Percentiles rank a stretch among this genome's conserved stretches.
phyloP scores from a whole-genome alignment of 2,797 vertebrate genomes.

The Anomalospiza imberbis region DNA sequence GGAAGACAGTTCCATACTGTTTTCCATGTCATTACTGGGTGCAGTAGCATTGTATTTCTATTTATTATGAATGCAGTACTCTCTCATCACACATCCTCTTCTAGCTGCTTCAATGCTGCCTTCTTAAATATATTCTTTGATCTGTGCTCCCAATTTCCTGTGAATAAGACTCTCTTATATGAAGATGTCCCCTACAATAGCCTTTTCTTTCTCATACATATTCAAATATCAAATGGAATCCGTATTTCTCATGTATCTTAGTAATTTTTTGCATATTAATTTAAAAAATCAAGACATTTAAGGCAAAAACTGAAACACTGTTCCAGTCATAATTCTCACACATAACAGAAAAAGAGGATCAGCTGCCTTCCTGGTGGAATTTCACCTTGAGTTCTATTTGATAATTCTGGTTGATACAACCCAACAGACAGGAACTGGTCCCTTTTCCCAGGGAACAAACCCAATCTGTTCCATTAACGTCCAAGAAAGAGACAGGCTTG shows the following conservation, averaged over 20 bases:
- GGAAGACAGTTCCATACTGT: not conserved
- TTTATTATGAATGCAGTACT: not conserved
- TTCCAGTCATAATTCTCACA: not conserved
- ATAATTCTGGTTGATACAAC: not conserved
- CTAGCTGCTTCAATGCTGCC: not conserved
- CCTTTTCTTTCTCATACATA: not conserved
- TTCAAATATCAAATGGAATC: constrained; percentile 24
- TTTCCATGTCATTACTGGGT: not conserved
- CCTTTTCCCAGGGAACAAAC: not conserved
- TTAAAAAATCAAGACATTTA: not conserved
- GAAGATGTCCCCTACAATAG: not conserved
- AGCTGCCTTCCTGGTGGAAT: not conserved
- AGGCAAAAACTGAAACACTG: not conserved
- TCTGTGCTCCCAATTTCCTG: constrained; percentile 44
- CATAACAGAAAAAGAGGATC: not conserved
- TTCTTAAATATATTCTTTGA: constrained; percentile 25
- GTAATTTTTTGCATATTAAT: not conserved
- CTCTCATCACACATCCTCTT: not conserved
- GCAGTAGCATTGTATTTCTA: not conserved
- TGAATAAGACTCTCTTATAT: not conserved
- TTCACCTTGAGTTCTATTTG: not conserved
- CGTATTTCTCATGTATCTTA: not conserved
- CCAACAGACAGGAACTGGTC: not conserved
- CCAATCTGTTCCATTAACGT: not conserved
- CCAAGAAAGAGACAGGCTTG: not conserved